A percentile compares a stretch with the other conserved stretches of the same genome.
Evolutionary conservation across 2,888 invertebrate genomes (phyloP).

Genomic region (Apodemia mormo): DNA sequence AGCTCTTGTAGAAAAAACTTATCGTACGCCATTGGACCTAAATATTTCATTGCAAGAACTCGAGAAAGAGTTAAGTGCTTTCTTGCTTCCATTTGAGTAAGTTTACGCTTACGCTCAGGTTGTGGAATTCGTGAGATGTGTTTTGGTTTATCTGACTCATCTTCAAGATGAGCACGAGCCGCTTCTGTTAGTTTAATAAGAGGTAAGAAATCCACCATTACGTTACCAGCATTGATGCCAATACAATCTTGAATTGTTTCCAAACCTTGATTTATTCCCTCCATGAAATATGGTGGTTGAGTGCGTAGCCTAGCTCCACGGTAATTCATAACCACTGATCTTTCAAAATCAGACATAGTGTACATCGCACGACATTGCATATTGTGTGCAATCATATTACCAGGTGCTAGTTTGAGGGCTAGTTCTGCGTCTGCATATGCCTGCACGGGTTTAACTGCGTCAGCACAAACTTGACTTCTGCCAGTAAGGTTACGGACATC

Average conservation of each 20-base stretch:
- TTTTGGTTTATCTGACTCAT: slow-evolving; percentile 49
- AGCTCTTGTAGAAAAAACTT: slow-evolving; percentile 70
- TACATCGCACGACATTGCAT: slow-evolving; percentile 75
- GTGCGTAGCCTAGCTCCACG: slow-evolving; percentile 59
- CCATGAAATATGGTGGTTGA: slow-evolving; percentile 70
- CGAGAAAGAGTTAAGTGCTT: slow-evolving; percentile 62
- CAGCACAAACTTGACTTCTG: slow-evolving; percentile 69
- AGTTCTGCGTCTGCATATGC: slow-evolving; percentile 70
- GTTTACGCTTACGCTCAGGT: slow-evolving; percentile 52
- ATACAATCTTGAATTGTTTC: slow-evolving; percentile 76
- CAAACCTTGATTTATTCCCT: slow-evolving; percentile 71
- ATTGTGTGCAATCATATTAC: slow-evolving; percentile 67
- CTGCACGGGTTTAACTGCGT: slow-evolving; percentile 67
- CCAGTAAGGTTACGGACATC: slow-evolving; percentile 67
- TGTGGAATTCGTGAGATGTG: slow-evolving; percentile 67
- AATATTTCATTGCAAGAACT: slow-evolving; percentile 74
- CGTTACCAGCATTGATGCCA: slow-evolving; percentile 67
- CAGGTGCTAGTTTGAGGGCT: slow-evolving; percentile 66
- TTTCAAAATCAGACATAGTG: slow-evolving; percentile 73
- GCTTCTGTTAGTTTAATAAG: slow-evolving; percentile 66
- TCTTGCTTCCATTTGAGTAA: slow-evolving; percentile 70
- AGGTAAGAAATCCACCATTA: slow-evolving; percentile 69
- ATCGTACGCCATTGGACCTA: slow-evolving; percentile 75
- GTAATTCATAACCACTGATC: slow-evolving; percentile 71
- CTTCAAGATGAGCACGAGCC: slow-evolving; percentile 42